These are phyloP conservation scores for Clivina fossor DNA, from an alignment of 2,888 invertebrate species.

Conservation along the genomic window DNA sequence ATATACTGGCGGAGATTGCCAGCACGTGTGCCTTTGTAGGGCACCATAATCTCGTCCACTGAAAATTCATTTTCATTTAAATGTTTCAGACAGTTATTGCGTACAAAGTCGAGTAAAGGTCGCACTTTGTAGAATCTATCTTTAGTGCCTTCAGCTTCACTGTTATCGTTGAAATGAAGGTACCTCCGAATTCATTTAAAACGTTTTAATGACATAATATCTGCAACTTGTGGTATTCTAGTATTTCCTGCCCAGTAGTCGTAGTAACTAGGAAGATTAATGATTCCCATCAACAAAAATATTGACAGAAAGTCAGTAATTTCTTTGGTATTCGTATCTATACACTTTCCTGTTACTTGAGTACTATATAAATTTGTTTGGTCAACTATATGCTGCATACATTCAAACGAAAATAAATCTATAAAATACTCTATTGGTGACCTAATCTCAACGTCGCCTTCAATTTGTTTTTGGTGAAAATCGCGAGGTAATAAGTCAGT, in stretches of 20 bases:
- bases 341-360: slow-evolving; percentile 17
- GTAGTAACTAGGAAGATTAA: slow-evolving; percentile 30
- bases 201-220: slow-evolving; percentile 33
- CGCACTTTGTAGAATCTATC: slow-evolving; percentile 43
- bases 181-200: slow-evolving; percentile 35
- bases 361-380: slow-evolving; percentile 29
- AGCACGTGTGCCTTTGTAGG: slow-evolving; percentile 35
- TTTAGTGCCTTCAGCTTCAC: slow-evolving; percentile 22
- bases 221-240: slow-evolving; percentile 31
- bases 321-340: slow-evolving; percentile 21
- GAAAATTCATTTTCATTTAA: slow-evolving; percentile 27
- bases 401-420: slow-evolving; percentile 14
- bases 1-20: too few relatives aligned
- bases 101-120: not conserved
- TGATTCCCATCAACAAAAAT: slow-evolving; percentile 32
- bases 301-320: slow-evolving; percentile 32
- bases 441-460: too few relatives aligned
- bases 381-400: slow-evolving; percentile 4
- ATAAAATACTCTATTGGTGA: slow-evolving; percentile 14
- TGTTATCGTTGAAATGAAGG: slow-evolving; percentile 28
- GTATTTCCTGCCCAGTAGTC: slow-evolving; percentile 27
- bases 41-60: slow-evolving; percentile 36
- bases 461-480: too few relatives aligned
- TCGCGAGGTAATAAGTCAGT: too few relatives aligned
- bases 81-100: slow-evolving; percentile 7